A percentile compares a stretch with the other conserved stretches of the same genome.
Evolutionary conservation across 2,888 invertebrate species (phyloP).

Genomic region (Drosophila picticornis): DNA sequence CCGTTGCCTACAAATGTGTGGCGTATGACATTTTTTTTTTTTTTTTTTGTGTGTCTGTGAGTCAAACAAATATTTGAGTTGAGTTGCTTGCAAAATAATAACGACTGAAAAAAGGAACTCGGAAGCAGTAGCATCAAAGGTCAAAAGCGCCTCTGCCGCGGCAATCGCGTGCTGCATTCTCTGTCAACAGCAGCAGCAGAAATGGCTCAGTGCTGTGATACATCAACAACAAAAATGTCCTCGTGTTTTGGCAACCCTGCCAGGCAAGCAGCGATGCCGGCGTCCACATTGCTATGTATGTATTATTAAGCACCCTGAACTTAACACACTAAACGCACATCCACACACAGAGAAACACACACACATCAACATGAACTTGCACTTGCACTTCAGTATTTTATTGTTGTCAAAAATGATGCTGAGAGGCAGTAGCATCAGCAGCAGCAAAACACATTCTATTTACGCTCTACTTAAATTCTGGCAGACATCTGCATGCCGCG

Average conservation of each 20-base stretch:
- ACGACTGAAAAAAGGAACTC: constrained; percentile 19
- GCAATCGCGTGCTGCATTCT: constrained; percentile 7
- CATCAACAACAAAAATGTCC: constrained; percentile 49
- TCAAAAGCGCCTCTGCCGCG: constrained; percentile 2
- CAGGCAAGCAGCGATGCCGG: constrained; percentile 33
- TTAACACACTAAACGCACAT: constrained; percentile 34
- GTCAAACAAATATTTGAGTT: background rate
- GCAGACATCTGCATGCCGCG: background rate
- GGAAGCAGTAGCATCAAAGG: constrained; percentile 9
- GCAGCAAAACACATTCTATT: background rate
- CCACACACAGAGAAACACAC: constrained; percentile 6
- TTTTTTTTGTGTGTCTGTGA: constrained; percentile 3
- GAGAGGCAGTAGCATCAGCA: constrained; percentile 15
- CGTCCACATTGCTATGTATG: constrained; percentile 49
- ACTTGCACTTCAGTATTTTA: constrained; percentile 39
- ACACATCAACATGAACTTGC: constrained; percentile 34
- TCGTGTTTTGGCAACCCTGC: constrained; percentile 40
- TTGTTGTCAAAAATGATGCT: constrained; percentile 31
- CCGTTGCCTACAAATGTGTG: constrained; percentile 19
- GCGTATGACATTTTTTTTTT: constrained; percentile 10
- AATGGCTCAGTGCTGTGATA: constrained; percentile 64
- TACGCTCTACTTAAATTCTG: constrained; percentile 4
- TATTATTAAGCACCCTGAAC: constrained; percentile 45
- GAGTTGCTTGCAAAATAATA: constrained; percentile 21
- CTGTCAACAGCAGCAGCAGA: background rate